Evolutionary conservation across 2,888 invertebrate genomes (phyloP).

Genomic region (Cerastis leucographa): DNA sequence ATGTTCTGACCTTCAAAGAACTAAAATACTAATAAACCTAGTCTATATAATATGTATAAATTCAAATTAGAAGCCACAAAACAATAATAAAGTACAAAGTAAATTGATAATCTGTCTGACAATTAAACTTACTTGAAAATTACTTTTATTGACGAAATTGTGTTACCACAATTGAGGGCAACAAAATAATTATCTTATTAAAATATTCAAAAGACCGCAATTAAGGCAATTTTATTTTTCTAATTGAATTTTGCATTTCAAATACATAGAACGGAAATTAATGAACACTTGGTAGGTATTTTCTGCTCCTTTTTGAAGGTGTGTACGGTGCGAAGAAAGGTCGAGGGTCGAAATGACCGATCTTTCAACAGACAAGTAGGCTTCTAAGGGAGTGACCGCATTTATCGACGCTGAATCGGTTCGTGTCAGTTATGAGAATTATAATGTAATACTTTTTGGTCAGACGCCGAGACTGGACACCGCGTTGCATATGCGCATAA

Average conservation of each 20-base stretch:
- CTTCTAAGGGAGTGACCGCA: no score
- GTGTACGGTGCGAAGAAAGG: not conserved
- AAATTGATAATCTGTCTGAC: constrained; percentile 29
- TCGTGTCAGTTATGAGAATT: not conserved
- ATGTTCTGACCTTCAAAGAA: not conserved
- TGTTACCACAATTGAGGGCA: constrained; percentile 25
- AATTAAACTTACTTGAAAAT: constrained; percentile 47
- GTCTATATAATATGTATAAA: not conserved
- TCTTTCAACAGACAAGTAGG: not conserved
- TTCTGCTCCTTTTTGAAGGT: not conserved
- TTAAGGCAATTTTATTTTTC: constrained; percentile 22
- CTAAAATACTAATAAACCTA: not conserved
- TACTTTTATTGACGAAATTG: constrained; percentile 47
- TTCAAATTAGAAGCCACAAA: constrained; percentile 28
- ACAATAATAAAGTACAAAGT: constrained; percentile 34
- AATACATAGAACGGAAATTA: constrained; percentile 2
- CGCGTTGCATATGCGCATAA: not conserved
- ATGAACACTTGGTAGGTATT: not conserved
- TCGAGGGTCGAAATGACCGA: not conserved
- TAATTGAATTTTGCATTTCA: constrained; percentile 25
- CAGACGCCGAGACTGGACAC: not conserved
- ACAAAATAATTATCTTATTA: constrained; percentile 41
- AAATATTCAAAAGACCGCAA: constrained; percentile 31
- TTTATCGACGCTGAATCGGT: not conserved
- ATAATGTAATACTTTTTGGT: not conserved